Conservation (phyloP, 2,113 vertebrate species). For the Arvicanthis niloticus region DNA sequence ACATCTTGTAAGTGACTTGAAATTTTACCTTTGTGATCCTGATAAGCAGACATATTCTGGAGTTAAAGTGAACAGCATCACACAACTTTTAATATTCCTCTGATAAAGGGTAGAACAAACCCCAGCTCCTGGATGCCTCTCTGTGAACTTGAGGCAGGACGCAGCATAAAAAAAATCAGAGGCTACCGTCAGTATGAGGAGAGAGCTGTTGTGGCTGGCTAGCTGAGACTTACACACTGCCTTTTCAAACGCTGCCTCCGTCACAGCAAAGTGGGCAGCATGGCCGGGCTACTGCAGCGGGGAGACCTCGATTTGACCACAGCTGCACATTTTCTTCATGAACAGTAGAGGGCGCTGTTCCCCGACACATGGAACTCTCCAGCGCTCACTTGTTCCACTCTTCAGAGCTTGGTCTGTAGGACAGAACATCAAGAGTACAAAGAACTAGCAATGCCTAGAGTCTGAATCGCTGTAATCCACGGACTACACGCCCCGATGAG, state of each 20-base stretch:
- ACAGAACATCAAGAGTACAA: background rate
- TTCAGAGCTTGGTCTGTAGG: background rate
- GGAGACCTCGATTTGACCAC: fast-evolving
- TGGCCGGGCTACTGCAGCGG: background rate
- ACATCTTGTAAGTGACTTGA: background rate
- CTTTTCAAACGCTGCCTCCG: background rate
- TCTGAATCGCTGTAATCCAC: background rate
- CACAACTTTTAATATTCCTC: background rate
- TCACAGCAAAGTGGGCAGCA: background rate
- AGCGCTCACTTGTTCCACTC: background rate
- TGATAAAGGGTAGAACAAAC: background rate
- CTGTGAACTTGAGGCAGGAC: no score
- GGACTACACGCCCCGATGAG: background rate
- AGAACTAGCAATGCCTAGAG: background rate
- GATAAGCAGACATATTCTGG: background rate
- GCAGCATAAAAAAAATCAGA: no score
- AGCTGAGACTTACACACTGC: background rate
- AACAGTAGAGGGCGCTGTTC: conserved; percentile 68
- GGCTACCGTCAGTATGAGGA: background rate
- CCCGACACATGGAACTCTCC: no score
- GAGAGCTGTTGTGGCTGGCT: background rate
- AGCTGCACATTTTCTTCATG: background rate
- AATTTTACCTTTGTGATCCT: background rate
- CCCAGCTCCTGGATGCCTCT: background rate
- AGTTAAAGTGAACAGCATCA: background rate